Conservation (phyloP, 2,888 invertebrate genomes). For the Nomada fucata region DNA sequence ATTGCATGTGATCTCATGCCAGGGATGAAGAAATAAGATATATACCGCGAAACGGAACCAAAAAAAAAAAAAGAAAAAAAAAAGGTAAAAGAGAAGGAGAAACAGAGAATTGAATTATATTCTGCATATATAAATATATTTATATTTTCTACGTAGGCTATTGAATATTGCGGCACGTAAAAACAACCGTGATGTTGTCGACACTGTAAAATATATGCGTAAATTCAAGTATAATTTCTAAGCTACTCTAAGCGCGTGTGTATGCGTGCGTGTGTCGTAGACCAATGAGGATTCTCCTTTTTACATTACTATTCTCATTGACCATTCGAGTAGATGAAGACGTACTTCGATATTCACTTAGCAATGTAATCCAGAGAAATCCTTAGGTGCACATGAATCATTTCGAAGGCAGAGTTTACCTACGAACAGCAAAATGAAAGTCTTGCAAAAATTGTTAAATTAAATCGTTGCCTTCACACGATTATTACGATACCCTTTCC, state of each 20-base stretch:
- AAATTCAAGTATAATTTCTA: slow-evolving; percentile 21
- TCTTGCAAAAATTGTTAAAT: no score
- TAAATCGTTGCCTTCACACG: no score
- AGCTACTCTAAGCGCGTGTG: slow-evolving; percentile 17
- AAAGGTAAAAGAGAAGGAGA: neutral
- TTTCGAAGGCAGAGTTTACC: no score
- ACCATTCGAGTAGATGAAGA: slow-evolving; percentile 15
- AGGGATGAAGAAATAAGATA: slow-evolving; percentile 10
- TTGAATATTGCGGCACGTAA: slow-evolving; percentile 47
- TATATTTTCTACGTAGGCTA: slow-evolving; percentile 70
- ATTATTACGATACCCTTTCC: no score
- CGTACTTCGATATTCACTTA: neutral
- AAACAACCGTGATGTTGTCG: slow-evolving; percentile 35
- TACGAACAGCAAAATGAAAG: no score
- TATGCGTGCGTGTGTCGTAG: neutral
- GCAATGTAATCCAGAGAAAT: neutral
- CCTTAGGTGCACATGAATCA: no score
- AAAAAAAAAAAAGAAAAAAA: neutral
- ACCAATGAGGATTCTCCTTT: slow-evolving; percentile 11
- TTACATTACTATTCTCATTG: slow-evolving; percentile 2
- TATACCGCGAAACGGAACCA: slow-evolving; percentile 25
- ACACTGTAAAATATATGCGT: slow-evolving; percentile 33
- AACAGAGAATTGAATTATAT: slow-evolving; percentile 47
- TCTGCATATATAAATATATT: slow-evolving; percentile 61
- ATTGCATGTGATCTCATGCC: slow-evolving; percentile 14